A percentile compares a stretch with the other conserved stretches of the same genome.
These are phyloP conservation scores for Melanotaenia parkinsoni DNA, from an alignment of 2,797 vertebrate genomes.

Conservation along the genomic window DNA sequence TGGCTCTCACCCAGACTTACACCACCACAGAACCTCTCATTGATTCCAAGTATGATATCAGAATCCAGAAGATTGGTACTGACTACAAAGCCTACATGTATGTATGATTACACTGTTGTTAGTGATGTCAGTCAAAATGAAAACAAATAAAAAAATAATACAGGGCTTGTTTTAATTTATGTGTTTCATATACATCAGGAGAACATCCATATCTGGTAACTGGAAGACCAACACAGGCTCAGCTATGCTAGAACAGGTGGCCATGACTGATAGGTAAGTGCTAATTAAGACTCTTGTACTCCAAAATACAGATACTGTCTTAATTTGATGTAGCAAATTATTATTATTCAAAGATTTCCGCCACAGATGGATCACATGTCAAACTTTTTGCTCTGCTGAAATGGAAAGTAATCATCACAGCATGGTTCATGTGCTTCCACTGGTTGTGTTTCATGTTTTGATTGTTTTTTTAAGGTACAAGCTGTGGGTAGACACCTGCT, in stretches of 20 bases:
- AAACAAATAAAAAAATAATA: neutral
- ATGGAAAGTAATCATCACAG: neutral
- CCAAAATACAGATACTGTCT: neutral
- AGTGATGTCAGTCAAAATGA: neutral
- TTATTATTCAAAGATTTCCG: neutral
- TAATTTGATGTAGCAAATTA: neutral
- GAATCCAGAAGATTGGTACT: conserved; percentile 97
- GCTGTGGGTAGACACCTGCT: conserved; percentile 95
- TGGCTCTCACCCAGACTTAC: conserved; percentile 97
- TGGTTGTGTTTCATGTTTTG: neutral
- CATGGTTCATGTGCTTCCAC: neutral
- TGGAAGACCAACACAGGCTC: conserved; percentile 98
- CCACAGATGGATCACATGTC: neutral
- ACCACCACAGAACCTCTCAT: conserved; percentile 96
- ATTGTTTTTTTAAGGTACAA: conserved; percentile 87
- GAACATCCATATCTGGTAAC: conserved; percentile 97
- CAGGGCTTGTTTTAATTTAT: neutral
- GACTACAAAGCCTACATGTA: conserved; percentile 99
- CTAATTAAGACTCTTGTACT: neutral
- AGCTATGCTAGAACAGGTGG: conserved; percentile 97
- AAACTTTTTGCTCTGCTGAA: neutral
- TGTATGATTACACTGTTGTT: conserved; percentile 45
- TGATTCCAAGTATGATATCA: conserved; percentile 97
- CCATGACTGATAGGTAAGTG: conserved; percentile 95
- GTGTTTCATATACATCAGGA: conserved; percentile 80